A percentile compares a stretch with the other conserved stretches of the same genome.
Conservation (phyloP, 2,888 invertebrate genomes). For the Sclerodermus sp. region DNA sequence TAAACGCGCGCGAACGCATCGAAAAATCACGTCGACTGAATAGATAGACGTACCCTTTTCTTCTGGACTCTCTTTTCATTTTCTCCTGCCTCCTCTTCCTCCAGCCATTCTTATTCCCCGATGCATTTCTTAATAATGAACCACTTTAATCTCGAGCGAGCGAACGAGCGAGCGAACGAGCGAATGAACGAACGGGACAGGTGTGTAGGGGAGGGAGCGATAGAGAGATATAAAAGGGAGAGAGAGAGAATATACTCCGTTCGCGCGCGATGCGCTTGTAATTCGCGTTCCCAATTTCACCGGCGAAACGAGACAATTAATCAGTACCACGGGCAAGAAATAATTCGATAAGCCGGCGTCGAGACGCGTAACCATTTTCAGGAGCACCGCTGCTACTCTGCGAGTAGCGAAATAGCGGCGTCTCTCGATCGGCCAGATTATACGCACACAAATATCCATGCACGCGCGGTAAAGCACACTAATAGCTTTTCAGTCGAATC, state of each 20-base stretch:
- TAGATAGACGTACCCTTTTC: conserved; percentile 15
- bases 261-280: conserved; percentile 4
- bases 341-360: conserved; percentile 18
- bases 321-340: conserved; percentile 17
- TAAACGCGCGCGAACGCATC: conserved; percentile 10
- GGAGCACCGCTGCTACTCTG: not conserved
- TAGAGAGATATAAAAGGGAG: no score
- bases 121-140: conserved; percentile 37
- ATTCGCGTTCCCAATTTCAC: conserved; percentile 21
- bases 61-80: conserved; percentile 18
- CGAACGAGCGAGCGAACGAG: no score
- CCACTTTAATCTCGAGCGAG: conserved; percentile 30
- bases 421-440: no score
- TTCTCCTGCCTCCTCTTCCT: conserved; percentile 7
- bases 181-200: no score
- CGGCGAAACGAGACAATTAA: conserved; percentile 21
- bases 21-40: conserved; percentile 7
- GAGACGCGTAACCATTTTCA: conserved; percentile 3
- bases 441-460: no score
- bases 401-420: no score
- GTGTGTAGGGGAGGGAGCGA: not conserved
- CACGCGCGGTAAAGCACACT: no score
- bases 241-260: no score
- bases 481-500: no score
- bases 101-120: conserved; percentile 19